Evolutionary conservation across 2,888 invertebrate genomes (phyloP), one percentile per base, ranked within the genome.

Genomic region (Drosophila neutralis): DNA sequence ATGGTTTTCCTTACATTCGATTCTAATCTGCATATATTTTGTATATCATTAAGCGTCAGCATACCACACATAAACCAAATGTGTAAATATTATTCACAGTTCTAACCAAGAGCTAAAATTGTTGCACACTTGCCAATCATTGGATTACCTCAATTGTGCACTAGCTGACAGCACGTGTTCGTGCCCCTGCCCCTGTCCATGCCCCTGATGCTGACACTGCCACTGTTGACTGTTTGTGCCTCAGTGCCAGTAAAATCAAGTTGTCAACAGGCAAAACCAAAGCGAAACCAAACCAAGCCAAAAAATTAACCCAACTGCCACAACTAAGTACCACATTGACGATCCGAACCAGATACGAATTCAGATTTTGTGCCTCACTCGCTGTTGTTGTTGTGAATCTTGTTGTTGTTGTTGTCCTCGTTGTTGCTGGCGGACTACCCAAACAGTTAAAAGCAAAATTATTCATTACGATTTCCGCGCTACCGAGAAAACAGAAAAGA

Each of bases 401-500:
- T 35, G n/a, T 36, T 31, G 63, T 49, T 33, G 35, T 49, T 49
- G 51, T 58, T 35, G 36, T 36, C 36, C 15, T 51, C 38, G 24
- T 42, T 36, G 62, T 57, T 31, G 35, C 56, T 53, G 53, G 52
- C 45, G 62, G 68, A 54, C 69, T 68, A 68, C 65, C 52, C 73
- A 59, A 78, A 66, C 87, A 86, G 87, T 88, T 82, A 73, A 89
- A 76, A 80, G 76, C 80, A 83, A 89, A 87, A 89, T 87, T 87
- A 87, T 87, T 87, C 87, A 89, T 87, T 87, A 87, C 86, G 77
- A 89, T 89, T 87, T 89, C 86, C 89, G 86, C 85, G 79, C 86
- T 69, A 63, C 77, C 67, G 63, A 70, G 56, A 67, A 58, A 69
- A 38, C 42, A 69, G 60, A 52, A 48, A 58, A 40, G 38, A 42